phyloP scores from a whole-genome alignment of 1,140 invertebrate species.

The Euwallacea similis region DNA sequence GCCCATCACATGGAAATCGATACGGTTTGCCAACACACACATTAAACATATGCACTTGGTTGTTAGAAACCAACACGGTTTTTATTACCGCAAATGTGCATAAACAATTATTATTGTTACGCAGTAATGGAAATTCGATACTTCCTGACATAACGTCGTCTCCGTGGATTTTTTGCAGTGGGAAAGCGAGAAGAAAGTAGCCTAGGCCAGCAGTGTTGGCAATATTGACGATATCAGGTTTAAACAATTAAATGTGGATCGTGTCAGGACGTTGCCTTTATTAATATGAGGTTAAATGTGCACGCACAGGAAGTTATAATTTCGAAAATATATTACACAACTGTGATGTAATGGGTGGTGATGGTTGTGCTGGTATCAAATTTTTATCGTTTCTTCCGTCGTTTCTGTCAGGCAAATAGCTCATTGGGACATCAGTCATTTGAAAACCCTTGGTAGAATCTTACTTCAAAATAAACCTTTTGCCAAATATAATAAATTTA shows the following conservation, averaged over 20 bases:
- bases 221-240: conserved; percentile 28
- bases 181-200: conserved; percentile 24
- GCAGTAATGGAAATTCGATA: conserved; percentile 22
- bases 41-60: conserved; percentile 2
- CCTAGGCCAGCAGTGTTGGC: conserved; percentile 3
- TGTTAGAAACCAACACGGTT: neutral
- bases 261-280: conserved; percentile 23
- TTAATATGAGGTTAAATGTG: conserved; percentile 22
- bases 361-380: neutral
- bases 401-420: no score
- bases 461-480: no score
- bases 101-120: neutral
- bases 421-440: no score
- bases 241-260: conserved; percentile 22
- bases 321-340: neutral
- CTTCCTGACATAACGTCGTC: conserved; percentile 19
- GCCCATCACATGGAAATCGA: conserved; percentile 1
- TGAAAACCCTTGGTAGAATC: neutral
- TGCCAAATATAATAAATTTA: no score
- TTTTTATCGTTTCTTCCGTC: neutral
- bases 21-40: neutral
- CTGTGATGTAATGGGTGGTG: no score
- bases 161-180: conserved; percentile 2
- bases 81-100: conserved; percentile 4
- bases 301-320: conserved; percentile 16